Conservation (phyloP, 2,888 invertebrate genomes). For the Andrena praecox region DNA sequence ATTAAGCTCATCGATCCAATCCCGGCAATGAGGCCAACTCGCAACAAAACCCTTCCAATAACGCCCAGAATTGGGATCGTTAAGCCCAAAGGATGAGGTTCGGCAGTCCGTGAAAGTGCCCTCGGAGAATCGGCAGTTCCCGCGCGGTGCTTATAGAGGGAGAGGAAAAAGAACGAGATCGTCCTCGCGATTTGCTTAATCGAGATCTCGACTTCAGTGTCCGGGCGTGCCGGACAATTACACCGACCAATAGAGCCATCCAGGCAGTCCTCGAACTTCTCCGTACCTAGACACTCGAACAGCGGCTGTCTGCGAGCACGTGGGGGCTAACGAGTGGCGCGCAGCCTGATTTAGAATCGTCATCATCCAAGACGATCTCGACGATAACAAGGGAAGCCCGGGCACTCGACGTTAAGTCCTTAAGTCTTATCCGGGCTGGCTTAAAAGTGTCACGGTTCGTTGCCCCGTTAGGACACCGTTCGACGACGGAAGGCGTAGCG, state of each 20-base stretch:
- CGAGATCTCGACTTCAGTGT: neutral
- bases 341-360: constrained; percentile 63
- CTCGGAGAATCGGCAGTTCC: neutral
- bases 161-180: neutral
- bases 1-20: constrained; percentile 6
- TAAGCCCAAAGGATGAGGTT: neutral
- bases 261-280: constrained; percentile 26
- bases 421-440: constrained; percentile 71
- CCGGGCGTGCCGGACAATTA: constrained; percentile 22
- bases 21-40: neutral
- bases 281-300: constrained; percentile 21
- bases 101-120: neutral
- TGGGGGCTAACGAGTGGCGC: constrained; percentile 43
- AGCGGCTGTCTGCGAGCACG: constrained; percentile 9
- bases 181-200: neutral
- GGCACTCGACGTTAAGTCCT: constrained; percentile 77
- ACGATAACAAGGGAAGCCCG: constrained; percentile 60
- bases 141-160: no score
- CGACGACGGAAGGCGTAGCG: constrained; percentile 28
- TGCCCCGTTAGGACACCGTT: constrained; percentile 63
- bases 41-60: neutral
- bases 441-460: constrained; percentile 79
- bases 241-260: constrained; percentile 23
- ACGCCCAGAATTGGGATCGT: constrained; percentile 5
- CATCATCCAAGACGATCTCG: constrained; percentile 59